Base-by-base conservation (phyloP, 2,797 vertebrate species). In the Microctenopoma steveboyesi region DNA sequence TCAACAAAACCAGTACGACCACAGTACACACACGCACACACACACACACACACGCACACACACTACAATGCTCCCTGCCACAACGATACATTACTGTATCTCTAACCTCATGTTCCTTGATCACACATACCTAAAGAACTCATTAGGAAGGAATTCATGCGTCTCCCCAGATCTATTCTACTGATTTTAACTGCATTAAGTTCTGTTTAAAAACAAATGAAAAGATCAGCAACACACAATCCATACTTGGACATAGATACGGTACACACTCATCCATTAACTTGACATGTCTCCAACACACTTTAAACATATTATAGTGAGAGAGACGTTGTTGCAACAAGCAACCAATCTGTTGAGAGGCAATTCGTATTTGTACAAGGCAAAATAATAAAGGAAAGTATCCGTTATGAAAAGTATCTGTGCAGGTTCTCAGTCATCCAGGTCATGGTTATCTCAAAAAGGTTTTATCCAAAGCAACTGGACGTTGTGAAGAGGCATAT, bases 401-500 rank as follows among this genome's bases (percentile, higher is more conserved):
- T 71, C 69, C 83, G 90, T 89, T 82, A 80, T 66, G 81, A 68
- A 22, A 22, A 22, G 22, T 22, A 22, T 22, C 22, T 22, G 22
- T 22, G 22, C 22, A 22, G 22, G 22, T 22, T 22, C 22, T 22
- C 22, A 22, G 22, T 22, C 22, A 22, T 22, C 22, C 22, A 22
- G 22, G 22, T 22, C 22, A 22, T 22, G 22, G 22, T 22, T 22
- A 22, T 22, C 22, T 22, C 22, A 22, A 22, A 22, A 22, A 22
- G 22, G 22, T 22, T 22, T 22, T 22, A 22, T 22, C 22, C 22
- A 22, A 22, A 22, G 22, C 22, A 22, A 22, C 22, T 22, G 22
- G 22, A 22, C 83, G 90, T 89, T 82, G 79, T 66, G 81, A 68
- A 70, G 30, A 68, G 37, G 43, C 49, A 69, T 59, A 75, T 79